These are phyloP conservation scores for Ryuthela nishihirai DNA, from an alignment of 2,888 invertebrate genomes.

Conservation along the genomic window DNA sequence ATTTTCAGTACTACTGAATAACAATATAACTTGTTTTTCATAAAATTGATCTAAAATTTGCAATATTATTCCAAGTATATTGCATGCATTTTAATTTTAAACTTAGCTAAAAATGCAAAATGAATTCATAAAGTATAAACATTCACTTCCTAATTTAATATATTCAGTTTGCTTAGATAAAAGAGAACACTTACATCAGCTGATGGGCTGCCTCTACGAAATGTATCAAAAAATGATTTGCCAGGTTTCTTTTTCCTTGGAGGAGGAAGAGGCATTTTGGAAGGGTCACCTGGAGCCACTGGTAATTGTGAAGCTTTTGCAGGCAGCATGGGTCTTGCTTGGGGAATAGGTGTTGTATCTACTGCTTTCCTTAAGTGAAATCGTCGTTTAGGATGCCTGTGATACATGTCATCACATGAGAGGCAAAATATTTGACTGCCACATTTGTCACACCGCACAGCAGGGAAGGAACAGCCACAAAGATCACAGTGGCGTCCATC, in stretches of 20 bases:
- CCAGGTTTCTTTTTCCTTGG: constrained; percentile 55
- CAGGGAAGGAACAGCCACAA: constrained; percentile 76
- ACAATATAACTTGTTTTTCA: too few relatives aligned
- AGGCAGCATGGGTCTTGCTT: constrained; percentile 19
- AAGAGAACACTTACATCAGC: constrained; percentile 26
- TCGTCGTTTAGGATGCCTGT: constrained; percentile 82
- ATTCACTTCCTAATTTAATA: too few relatives aligned
- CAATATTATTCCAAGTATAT: too few relatives aligned
- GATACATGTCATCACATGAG: constrained; percentile 91
- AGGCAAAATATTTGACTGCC: constrained; percentile 77
- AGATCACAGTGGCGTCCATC: constrained; percentile 71
- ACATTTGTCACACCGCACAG: constrained; percentile 79
- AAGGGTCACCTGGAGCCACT: constrained; percentile 29
- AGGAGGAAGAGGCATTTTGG: constrained; percentile 58
- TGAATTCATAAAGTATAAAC: too few relatives aligned
- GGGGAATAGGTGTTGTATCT: constrained; percentile 13
- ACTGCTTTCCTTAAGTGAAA: constrained; percentile 69
- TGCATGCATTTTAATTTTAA: too few relatives aligned
- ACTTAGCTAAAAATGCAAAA: too few relatives aligned
- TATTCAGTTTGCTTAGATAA: too few relatives aligned
- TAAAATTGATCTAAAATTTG: too few relatives aligned
- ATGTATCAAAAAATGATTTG: constrained; percentile 27
- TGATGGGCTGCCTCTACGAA: constrained; percentile 25
- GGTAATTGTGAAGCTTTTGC: constrained; percentile 14
- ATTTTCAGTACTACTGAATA: too few relatives aligned